These are phyloP conservation scores for Drosophila serrata DNA, from an alignment of 1,140 invertebrate genomes.

Conservation along the genomic window DNA sequence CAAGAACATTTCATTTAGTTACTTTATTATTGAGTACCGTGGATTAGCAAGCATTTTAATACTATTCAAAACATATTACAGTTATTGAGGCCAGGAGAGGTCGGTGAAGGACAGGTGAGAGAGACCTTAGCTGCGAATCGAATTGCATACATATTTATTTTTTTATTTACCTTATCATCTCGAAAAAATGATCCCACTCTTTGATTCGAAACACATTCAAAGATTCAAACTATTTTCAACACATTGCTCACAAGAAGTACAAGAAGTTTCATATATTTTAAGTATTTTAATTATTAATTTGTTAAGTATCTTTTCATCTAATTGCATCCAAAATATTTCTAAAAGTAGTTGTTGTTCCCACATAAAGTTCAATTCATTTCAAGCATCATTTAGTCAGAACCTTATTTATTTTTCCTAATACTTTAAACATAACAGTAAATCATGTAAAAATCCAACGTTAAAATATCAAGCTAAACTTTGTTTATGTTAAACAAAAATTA, in stretches of 20 bases:
- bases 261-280: neutral
- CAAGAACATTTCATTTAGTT: constrained; percentile 1
- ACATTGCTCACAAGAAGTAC: neutral
- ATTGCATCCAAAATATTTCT: constrained; percentile 12
- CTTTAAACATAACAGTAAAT: neutral
- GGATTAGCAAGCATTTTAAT: constrained; percentile 50
- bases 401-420: neutral
- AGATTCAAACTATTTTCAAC: constrained; percentile 1
- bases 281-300: neutral
- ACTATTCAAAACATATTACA: constrained; percentile 85
- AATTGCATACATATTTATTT: constrained; percentile 47
- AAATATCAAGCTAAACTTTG: neutral
- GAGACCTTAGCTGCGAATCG: constrained; percentile 32
- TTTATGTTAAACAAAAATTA: neutral
- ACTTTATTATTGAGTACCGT: constrained; percentile 12
- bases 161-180: constrained; percentile 17
- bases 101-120: constrained; percentile 91
- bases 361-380: neutral
- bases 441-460: neutral
- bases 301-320: constrained; percentile 4
- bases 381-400: neutral
- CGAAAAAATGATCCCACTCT: neutral
- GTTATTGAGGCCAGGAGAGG: constrained; percentile 91
- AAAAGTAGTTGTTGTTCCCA: constrained; percentile 1
- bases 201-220: constrained; percentile 7